A percentile compares a stretch with the other conserved stretches of the same genome.
Conservation (phyloP, 2,888 invertebrate species). For the Crossocerus cetratus region DNA sequence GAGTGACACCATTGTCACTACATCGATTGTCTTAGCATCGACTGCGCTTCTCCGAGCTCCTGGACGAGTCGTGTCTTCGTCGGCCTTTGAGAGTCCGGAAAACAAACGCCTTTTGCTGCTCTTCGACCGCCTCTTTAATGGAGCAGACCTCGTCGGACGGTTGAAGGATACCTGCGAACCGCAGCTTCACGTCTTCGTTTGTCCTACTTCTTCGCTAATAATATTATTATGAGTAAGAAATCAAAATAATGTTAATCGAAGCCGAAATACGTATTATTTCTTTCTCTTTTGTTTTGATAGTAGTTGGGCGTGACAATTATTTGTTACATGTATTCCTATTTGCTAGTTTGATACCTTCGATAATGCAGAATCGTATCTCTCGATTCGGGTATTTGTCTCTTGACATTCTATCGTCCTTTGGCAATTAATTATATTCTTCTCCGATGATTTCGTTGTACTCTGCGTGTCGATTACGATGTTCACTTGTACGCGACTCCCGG, state of each 20-base stretch:
- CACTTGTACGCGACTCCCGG: conserved; percentile 58
- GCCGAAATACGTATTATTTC: too few species aligned
- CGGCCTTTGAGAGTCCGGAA: conserved; percentile 45
- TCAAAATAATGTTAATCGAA: too few species aligned
- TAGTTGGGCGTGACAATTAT: too few species aligned
- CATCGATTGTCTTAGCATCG: conserved; percentile 62
- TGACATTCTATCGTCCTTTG: not conserved
- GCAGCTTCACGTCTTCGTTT: not conserved
- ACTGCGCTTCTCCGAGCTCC: conserved; percentile 42
- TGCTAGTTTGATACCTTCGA: not conserved
- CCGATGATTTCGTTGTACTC: conserved; percentile 23
- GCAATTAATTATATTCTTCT: conserved; percentile 5
- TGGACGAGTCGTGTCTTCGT: conserved; percentile 41
- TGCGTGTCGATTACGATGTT: conserved; percentile 68
- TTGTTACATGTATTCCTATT: too few species aligned
- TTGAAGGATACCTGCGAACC: conserved; percentile 29
- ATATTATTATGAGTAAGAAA: too few species aligned
- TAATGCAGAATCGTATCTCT: not conserved
- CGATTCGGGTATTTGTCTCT: not conserved
- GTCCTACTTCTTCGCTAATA: too few species aligned
- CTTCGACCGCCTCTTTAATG: conserved; percentile 68
- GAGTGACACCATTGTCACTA: conserved; percentile 84
- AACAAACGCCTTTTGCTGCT: conserved; percentile 62
- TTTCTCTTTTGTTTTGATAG: too few species aligned
- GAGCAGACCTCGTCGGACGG: conserved; percentile 68